Percentiles rank a stretch among this genome's conserved stretches.
Evolutionary conservation across 2,888 invertebrate species (phyloP).

Genomic region (Lamellibrachia satsuma): DNA sequence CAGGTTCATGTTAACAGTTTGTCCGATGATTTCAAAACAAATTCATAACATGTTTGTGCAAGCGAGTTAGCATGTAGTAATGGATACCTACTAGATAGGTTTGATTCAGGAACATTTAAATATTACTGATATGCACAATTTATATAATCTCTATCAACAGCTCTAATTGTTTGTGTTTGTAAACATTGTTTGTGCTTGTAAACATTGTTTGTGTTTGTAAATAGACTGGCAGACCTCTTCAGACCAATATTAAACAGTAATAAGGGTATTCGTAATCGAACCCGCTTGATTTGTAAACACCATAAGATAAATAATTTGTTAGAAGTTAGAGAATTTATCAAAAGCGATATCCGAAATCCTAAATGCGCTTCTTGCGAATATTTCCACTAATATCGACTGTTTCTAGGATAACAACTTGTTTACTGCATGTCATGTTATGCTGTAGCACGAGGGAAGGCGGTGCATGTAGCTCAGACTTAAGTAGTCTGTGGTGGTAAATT

Average conservation of each 20-base stretch:
- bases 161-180: no score
- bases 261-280: neutral
- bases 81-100: no score
- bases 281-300: neutral
- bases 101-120: no score
- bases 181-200: no score
- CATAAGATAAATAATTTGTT: neutral
- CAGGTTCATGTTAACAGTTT: no score
- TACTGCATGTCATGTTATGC: neutral
- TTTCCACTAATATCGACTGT: neutral
- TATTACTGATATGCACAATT: no score
- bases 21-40: no score
- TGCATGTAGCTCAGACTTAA: neutral
- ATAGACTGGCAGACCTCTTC: no score
- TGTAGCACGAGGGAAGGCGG: neutral
- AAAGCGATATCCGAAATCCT: neutral
- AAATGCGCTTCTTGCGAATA: neutral
- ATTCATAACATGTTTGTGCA: no score
- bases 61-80: no score
- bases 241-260: neutral
- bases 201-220: no score
- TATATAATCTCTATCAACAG: no score
- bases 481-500: neutral
- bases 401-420: neutral
- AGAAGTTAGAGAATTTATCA: neutral